phyloP scores from a whole-genome alignment of 2,113 vertebrate species.

The Phrynocephalus versicolor region DNA sequence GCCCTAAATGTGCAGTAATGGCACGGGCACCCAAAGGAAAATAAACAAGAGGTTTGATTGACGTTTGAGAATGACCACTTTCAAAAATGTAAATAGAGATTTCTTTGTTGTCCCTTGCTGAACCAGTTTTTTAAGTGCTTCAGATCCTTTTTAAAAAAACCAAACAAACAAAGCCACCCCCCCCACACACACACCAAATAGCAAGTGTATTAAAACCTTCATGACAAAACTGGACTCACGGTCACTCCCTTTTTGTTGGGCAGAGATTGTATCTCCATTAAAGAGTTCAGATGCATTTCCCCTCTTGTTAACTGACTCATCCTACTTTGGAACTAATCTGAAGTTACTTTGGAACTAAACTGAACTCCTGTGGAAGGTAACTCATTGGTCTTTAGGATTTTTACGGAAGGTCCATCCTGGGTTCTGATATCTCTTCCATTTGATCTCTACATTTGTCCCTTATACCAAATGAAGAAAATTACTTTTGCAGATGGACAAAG shows the following conservation, averaged over 20 bases:
- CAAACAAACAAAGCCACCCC: too few species aligned
- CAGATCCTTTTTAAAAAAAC: too few species aligned
- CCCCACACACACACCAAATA: too few species aligned
- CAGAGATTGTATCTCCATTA: too few species aligned
- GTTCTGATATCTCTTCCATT: background rate
- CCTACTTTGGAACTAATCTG: background rate
- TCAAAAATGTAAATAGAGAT: background rate
- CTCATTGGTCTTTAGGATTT: background rate
- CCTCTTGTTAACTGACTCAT: too few species aligned
- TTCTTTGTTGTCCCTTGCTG: background rate
- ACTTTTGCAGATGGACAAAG: background rate
- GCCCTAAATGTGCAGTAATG: background rate
- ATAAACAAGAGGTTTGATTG: background rate
- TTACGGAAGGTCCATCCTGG: background rate
- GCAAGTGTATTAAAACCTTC: background rate
- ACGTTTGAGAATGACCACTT: background rate
- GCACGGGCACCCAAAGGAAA: background rate
- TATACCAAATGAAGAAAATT: background rate
- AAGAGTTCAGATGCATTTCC: background rate
- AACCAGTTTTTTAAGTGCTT: background rate
- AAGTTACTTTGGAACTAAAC: background rate
- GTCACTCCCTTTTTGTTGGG: background rate
- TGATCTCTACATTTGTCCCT: background rate
- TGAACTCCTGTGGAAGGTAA: background rate
- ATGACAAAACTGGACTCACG: background rate